Conservation (phyloP, 1,140 invertebrate species). For the Heliconius himera region DNA sequence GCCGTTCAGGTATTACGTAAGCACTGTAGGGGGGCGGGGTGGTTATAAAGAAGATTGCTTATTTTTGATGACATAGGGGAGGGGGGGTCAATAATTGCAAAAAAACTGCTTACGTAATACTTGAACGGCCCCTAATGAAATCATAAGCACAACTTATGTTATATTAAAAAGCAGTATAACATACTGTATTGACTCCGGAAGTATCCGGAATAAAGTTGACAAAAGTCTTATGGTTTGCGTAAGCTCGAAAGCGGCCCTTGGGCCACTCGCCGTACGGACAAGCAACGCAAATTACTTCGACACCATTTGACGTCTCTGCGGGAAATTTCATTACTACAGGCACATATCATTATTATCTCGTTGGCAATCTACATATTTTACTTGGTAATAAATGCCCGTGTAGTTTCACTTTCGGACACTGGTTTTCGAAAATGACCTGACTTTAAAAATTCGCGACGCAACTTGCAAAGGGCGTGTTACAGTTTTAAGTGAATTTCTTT, state of each 20-base stretch:
- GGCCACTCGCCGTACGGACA: constrained; percentile 73
- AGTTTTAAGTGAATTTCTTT: constrained; percentile 81
- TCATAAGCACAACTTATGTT: no score
- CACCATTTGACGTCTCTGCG: constrained; percentile 76
- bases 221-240: constrained; percentile 69
- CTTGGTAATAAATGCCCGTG: constrained; percentile 76
- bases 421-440: constrained; percentile 80
- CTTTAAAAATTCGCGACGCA: constrained; percentile 67
- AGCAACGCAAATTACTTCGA: constrained; percentile 81
- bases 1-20: no score
- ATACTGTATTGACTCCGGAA: neutral
- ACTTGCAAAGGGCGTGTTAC: constrained; percentile 75
- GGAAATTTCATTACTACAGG: constrained; percentile 81
- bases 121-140: no score
- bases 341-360: constrained; percentile 81
- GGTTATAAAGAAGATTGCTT: no score
- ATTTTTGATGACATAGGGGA: no score
- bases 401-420: constrained; percentile 79
- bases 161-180: neutral
- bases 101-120: no score
- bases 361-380: constrained; percentile 81
- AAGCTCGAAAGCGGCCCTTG: constrained; percentile 78
- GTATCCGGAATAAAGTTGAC: constrained; percentile 49
- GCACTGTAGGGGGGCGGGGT: no score
- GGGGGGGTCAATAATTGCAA: no score